Conservation (phyloP, 2,888 invertebrate genomes). For the Melinaea menophilus region DNA sequence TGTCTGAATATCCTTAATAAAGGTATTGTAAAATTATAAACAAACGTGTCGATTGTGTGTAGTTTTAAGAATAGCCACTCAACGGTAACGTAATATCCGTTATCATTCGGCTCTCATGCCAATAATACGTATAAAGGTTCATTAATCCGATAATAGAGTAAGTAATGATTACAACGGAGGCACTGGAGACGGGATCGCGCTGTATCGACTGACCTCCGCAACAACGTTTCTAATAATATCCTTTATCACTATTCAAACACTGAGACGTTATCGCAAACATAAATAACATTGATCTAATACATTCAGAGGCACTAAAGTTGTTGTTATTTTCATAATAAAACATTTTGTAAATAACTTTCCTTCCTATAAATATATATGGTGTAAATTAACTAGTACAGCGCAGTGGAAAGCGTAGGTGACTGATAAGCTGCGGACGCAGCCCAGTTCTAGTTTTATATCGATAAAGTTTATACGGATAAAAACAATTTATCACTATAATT, state of each 20-base stretch:
- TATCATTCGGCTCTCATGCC: constrained; percentile 31
- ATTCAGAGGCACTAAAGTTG: too few relatives aligned
- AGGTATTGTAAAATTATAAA: constrained; percentile 5
- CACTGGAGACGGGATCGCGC: constrained; percentile 50
- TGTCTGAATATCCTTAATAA: background rate
- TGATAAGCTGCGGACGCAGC: constrained; percentile 53
- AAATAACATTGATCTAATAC: too few relatives aligned
- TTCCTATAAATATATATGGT: constrained; percentile 7
- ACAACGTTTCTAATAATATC: constrained; percentile 61
- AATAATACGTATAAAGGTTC: constrained; percentile 47
- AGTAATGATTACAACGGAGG: constrained; percentile 46
- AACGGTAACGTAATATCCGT: constrained; percentile 29
- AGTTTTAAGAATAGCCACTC: constrained; percentile 24
- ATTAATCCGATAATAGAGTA: constrained; percentile 57
- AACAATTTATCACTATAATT: constrained; percentile 23
- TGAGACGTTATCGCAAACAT: constrained; percentile 7
- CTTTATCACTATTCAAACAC: constrained; percentile 49
- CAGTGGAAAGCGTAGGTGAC: constrained; percentile 56
- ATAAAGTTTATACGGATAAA: constrained; percentile 37
- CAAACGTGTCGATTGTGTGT: constrained; percentile 10
- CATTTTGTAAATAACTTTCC: constrained; percentile 6
- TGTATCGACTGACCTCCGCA: constrained; percentile 54
- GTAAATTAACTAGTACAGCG: constrained; percentile 32
- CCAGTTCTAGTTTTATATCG: constrained; percentile 54
- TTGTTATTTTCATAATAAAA: background rate